Percentiles rank a stretch among this genome's conserved stretches.
These are phyloP conservation scores for Malthinus seriepunctatus DNA, from an alignment of 2,888 invertebrate genomes.

Conservation along the genomic window DNA sequence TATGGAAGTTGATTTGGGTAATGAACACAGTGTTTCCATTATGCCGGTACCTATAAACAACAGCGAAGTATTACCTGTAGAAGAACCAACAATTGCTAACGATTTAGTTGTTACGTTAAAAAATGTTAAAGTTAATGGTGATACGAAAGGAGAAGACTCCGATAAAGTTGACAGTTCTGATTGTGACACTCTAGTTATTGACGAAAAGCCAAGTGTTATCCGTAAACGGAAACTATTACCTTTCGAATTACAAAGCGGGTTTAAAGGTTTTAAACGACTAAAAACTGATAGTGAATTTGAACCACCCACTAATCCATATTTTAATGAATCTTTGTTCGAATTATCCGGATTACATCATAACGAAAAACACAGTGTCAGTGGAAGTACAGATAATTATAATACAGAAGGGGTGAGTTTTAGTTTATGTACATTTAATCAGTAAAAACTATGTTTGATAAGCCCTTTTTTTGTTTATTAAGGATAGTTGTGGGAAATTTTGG, in stretches of 20 bases:
- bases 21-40: slow-evolving; percentile 31
- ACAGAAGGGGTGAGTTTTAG: slow-evolving; percentile 11
- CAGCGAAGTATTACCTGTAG: slow-evolving; percentile 42
- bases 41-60: slow-evolving; percentile 38
- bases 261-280: slow-evolving; percentile 30
- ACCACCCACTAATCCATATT: slow-evolving; percentile 51
- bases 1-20: slow-evolving; percentile 54
- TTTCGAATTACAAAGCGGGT: slow-evolving; percentile 19
- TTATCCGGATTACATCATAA: slow-evolving; percentile 45
- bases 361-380: slow-evolving; percentile 25
- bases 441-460: too few relatives aligned
- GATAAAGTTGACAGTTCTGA: slow-evolving; percentile 50
- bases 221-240: slow-evolving; percentile 25
- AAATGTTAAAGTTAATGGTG: slow-evolving; percentile 47
- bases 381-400: slow-evolving; percentile 2
- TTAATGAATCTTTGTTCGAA: slow-evolving; percentile 52
- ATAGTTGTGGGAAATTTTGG: too few relatives aligned
- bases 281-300: slow-evolving; percentile 24
- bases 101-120: slow-evolving; percentile 19
- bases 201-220: slow-evolving; percentile 43
- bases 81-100: slow-evolving; percentile 24
- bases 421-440: too few relatives aligned
- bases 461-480: too few relatives aligned
- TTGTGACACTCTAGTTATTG: slow-evolving; percentile 52
- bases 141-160: slow-evolving; percentile 32